Conservation (phyloP, 2,888 invertebrate species). For the Himalopsyche kuldschensis region DNA sequence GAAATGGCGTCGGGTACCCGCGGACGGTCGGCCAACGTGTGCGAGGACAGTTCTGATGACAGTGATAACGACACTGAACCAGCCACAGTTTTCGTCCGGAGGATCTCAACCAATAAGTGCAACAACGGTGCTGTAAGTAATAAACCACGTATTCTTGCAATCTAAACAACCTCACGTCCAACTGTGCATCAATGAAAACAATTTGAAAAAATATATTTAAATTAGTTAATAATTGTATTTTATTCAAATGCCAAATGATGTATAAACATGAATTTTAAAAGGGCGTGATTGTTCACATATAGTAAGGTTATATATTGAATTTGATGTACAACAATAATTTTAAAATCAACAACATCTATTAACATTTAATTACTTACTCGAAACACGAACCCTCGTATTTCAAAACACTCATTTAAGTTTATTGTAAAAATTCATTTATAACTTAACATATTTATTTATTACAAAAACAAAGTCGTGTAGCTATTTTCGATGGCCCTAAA, state of each 20-base stretch:
- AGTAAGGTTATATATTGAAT: too few species aligned
- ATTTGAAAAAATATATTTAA: too few species aligned
- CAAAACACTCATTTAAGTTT: too few species aligned
- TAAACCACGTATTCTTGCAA: neutral
- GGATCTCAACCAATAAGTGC: constrained; percentile 81
- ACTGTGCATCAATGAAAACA: neutral
- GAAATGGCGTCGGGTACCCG: constrained; percentile 44
- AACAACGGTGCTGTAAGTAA: constrained; percentile 74
- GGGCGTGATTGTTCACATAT: neutral
- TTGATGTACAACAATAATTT: too few species aligned
- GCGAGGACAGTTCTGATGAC: constrained; percentile 61
- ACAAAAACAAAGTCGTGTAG: too few species aligned
- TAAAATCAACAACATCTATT: too few species aligned
- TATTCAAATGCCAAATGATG: neutral
- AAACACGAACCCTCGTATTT: too few species aligned
- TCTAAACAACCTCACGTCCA: neutral
- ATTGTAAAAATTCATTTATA: too few species aligned
- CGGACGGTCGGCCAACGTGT: constrained; percentile 49
- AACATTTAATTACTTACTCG: too few species aligned
- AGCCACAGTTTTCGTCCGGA: constrained; percentile 73
- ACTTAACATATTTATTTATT: too few species aligned
- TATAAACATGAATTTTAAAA: neutral
- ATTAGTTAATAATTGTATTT: neutral
- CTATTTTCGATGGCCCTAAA: too few species aligned
- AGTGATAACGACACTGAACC: constrained; percentile 84